Evolutionary conservation across 2,113 vertebrate genomes (phyloP).

Genomic region (pig (Sus scrofa)): DNA sequence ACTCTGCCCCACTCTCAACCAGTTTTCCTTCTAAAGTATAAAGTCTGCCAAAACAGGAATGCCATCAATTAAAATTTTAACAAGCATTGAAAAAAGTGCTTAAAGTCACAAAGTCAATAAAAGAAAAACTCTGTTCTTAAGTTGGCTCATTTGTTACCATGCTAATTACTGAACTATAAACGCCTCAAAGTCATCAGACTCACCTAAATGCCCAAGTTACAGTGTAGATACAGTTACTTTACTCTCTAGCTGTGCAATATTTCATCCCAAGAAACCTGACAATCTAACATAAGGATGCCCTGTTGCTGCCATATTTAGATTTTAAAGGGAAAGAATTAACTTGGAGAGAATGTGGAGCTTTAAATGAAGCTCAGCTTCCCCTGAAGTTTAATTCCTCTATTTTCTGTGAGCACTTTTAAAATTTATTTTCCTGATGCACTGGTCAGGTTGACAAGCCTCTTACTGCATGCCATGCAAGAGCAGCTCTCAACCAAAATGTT

Average conservation of each 20-base stretch:
- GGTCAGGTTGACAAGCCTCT: neutral
- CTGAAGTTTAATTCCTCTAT: neutral
- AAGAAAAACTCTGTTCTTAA: slow-evolving; percentile 22
- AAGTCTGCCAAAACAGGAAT: slow-evolving; percentile 89
- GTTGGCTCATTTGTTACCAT: neutral
- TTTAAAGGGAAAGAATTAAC: neutral
- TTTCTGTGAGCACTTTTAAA: neutral
- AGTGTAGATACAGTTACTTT: neutral
- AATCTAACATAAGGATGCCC: neutral
- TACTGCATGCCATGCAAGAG: neutral
- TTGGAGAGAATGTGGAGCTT: neutral
- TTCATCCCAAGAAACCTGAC: neutral
- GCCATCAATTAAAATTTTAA: slow-evolving; percentile 1
- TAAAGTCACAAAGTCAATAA: slow-evolving; percentile 38
- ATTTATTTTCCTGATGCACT: neutral
- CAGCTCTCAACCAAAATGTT: neutral
- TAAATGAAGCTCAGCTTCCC: neutral
- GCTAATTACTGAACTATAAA: neutral
- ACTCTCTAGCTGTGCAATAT: neutral
- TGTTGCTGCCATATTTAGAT: neutral
- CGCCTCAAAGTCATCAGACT: neutral
- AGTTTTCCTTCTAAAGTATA: slow-evolving; percentile 94
- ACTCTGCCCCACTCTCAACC: slow-evolving; percentile 91
- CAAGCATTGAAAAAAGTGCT: neutral
- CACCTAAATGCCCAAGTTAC: neutral